Percentiles rank a stretch among this genome's conserved stretches.
These are phyloP conservation scores for Archilochus colubris DNA, from an alignment of 2,113 vertebrate genomes.

Conservation along the genomic window DNA sequence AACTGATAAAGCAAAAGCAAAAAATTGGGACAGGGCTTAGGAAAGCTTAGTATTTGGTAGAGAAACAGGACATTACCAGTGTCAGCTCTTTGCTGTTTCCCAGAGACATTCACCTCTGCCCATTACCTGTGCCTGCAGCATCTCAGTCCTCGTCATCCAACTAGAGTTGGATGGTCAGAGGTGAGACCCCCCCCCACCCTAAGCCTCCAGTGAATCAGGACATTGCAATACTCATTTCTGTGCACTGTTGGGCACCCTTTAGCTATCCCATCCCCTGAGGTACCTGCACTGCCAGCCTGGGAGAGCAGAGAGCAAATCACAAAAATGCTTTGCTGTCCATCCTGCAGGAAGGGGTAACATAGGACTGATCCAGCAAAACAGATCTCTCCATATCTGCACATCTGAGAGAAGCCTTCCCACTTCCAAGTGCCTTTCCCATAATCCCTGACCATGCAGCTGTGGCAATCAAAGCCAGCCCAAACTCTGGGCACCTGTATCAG, in stretches of 20 bases:
- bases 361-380: background rate
- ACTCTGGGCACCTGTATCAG: too few species aligned
- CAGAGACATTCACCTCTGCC: background rate
- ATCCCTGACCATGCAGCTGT: background rate
- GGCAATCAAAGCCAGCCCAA: background rate
- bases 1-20: background rate
- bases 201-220: background rate
- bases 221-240: background rate
- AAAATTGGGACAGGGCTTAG: background rate
- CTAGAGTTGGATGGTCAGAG: background rate
- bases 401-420: background rate
- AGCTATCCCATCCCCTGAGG: background rate
- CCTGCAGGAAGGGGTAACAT: background rate
- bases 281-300: too few species aligned
- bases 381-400: background rate
- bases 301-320: background rate
- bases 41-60: background rate
- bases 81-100: background rate
- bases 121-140: rapidly evolving
- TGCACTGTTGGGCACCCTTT: background rate
- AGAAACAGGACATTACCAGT: background rate
- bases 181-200: background rate
- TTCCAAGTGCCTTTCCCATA: too few species aligned
- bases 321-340: background rate
- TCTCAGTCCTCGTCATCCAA: background rate